These are phyloP conservation scores for Eurytoma adleriae DNA, from an alignment of 2,888 invertebrate genomes.

Conservation along the genomic window DNA sequence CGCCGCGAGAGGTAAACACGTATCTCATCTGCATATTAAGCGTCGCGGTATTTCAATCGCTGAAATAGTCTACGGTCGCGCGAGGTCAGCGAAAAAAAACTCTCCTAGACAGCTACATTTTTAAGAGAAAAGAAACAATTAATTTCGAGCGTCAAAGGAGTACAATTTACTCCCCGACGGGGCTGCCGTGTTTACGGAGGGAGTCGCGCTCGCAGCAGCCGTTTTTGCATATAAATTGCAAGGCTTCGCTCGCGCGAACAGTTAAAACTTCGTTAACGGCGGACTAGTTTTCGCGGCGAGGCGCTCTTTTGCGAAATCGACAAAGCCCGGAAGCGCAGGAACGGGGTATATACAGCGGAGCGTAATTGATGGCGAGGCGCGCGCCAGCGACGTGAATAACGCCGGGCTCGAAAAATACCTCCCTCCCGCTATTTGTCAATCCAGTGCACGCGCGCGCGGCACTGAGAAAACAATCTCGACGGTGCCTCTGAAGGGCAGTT, in stretches of 20 bases:
- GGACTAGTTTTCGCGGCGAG: neutral
- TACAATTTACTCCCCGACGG: neutral
- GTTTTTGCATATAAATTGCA: conserved; percentile 26
- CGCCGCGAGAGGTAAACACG: neutral
- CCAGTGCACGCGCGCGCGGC: neutral
- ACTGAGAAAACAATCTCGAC: neutral
- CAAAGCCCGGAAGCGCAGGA: conserved; percentile 14
- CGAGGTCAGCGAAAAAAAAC: neutral
- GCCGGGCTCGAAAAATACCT: neutral
- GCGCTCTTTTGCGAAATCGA: conserved; percentile 20
- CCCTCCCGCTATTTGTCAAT: neutral
- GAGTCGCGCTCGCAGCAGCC: neutral
- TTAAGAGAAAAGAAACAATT: conserved; percentile 15
- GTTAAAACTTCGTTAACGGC: conserved; percentile 37
- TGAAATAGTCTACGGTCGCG: neutral
- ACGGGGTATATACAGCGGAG: neutral
- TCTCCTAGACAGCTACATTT: neutral
- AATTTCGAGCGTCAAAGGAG: neutral
- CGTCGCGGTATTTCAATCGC: neutral
- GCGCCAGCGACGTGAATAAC: neutral
- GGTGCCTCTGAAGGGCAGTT: neutral
- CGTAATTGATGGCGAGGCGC: no score
- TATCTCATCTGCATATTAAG: conserved; percentile 10
- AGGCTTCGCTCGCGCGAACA: neutral
- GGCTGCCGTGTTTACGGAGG: neutral